Conservation (phyloP, 2,888 invertebrate genomes). For the Diogma glabrata region DNA sequence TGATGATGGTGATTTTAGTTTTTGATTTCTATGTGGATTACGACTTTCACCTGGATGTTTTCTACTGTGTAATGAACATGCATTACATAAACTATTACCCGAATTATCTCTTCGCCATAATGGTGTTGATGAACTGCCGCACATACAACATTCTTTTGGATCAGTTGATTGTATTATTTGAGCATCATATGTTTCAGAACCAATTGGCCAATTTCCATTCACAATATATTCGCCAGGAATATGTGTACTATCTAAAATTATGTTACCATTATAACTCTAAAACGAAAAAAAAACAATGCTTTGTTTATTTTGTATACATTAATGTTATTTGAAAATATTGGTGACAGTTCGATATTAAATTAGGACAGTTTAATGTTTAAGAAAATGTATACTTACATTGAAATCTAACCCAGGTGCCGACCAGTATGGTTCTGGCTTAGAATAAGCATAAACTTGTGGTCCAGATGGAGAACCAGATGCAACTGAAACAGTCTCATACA, state of each 20-base stretch:
- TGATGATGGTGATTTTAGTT: conserved; percentile 15
- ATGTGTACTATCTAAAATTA: conserved; percentile 14
- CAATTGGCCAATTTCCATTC: conserved; percentile 15
- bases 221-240: conserved; percentile 13
- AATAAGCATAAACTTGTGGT: conserved; percentile 12
- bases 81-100: conserved; percentile 79
- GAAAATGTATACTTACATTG: too few species aligned
- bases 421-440: conserved; percentile 14
- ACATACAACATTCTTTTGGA: conserved; percentile 47
- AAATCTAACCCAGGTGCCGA: conserved; percentile 15
- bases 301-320: too few species aligned
- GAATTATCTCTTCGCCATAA: conserved; percentile 79
- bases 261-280: conserved; percentile 3
- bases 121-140: conserved; percentile 55
- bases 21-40: conserved; percentile 21
- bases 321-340: too few species aligned
- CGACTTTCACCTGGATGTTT: conserved; percentile 54
- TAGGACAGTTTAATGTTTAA: too few species aligned
- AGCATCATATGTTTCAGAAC: conserved; percentile 13
- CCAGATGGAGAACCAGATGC: conserved; percentile 22
- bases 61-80: conserved; percentile 44
- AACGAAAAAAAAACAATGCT: too few species aligned
- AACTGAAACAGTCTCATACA: conserved; percentile 26
- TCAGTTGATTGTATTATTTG: conserved; percentile 26
- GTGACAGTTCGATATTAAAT: too few species aligned